Percentiles rank a stretch among this genome's conserved stretches.
Conservation (phyloP, 2,888 invertebrate genomes). For the Antheraea yamamai region DNA sequence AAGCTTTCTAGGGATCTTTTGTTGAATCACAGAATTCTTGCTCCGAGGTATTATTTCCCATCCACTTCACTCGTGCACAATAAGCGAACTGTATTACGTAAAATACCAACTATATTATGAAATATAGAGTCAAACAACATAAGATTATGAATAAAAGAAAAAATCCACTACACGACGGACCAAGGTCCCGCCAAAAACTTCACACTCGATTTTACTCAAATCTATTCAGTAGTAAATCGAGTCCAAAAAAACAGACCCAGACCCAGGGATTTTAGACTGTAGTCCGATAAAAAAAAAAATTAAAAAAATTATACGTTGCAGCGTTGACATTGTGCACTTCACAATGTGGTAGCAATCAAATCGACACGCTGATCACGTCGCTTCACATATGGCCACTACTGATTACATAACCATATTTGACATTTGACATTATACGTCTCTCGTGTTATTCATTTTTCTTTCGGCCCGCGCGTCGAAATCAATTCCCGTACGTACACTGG, state of each 20-base stretch:
- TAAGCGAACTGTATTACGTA: too few relatives aligned
- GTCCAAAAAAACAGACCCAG: not conserved
- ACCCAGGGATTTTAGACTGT: not conserved
- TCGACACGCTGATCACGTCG: not conserved
- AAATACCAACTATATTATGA: too few relatives aligned
- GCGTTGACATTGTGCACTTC: not conserved
- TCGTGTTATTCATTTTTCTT: slow-evolving; percentile 46
- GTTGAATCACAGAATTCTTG: too few relatives aligned
- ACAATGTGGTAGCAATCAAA: not conserved
- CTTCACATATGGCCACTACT: not conserved
- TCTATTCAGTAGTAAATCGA: not conserved
- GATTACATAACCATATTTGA: slow-evolving; percentile 2
- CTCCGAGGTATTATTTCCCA: too few relatives aligned
- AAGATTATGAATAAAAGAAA: too few relatives aligned
- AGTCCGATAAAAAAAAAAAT: not conserved
- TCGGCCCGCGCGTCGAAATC: slow-evolving; percentile 45
- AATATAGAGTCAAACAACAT: too few relatives aligned
- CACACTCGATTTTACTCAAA: not conserved
- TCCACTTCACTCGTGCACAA: too few relatives aligned
- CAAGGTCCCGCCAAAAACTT: too few relatives aligned
- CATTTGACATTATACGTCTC: slow-evolving; percentile 12
- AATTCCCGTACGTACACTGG: slow-evolving; percentile 42
- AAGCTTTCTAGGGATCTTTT: too few relatives aligned
- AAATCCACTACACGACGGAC: too few relatives aligned
- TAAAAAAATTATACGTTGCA: not conserved